These are phyloP conservation scores for Cyanistes caeruleus DNA, from an alignment of 2,113 vertebrate species.

Conservation along the genomic window DNA sequence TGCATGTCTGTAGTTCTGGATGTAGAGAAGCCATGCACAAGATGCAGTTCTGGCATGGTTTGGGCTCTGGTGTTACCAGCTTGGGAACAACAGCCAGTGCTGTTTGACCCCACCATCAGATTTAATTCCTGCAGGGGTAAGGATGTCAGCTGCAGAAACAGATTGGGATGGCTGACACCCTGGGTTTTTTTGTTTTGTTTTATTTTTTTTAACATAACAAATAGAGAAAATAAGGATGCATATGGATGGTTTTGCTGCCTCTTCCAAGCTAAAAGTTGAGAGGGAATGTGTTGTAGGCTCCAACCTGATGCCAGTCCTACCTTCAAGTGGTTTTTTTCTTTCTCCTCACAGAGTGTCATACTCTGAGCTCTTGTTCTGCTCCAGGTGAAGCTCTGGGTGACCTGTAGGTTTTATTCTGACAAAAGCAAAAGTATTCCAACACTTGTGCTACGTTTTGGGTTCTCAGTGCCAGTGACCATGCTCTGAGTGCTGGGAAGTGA, in stretches of 20 bases:
- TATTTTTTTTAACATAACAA: neutral
- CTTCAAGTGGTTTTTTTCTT: neutral
- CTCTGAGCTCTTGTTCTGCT: neutral
- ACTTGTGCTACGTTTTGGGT: neutral
- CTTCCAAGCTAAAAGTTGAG: neutral
- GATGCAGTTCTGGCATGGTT: neutral
- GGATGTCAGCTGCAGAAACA: neutral
- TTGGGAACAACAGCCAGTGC: neutral
- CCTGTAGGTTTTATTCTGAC: neutral
- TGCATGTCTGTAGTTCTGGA: neutral
- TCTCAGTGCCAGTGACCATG: neutral
- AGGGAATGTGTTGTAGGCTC: neutral
- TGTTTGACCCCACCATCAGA: neutral
- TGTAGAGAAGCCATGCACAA: neutral
- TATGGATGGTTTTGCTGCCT: neutral
- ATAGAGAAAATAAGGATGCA: neutral
- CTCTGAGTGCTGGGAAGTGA: neutral
- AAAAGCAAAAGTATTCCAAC: neutral
- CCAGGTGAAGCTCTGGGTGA: neutral
- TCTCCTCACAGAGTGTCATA: neutral
- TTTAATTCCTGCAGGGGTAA: neutral
- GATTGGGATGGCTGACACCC: too few relatives aligned
- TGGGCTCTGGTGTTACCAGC: neutral
- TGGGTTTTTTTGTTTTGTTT: neutral
- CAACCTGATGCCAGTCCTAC: neutral